Evolutionary conservation across 2,888 invertebrate species (phyloP), one percentile per base, ranked within the genome.

Genomic region (Sphecodes monilicornis): DNA sequence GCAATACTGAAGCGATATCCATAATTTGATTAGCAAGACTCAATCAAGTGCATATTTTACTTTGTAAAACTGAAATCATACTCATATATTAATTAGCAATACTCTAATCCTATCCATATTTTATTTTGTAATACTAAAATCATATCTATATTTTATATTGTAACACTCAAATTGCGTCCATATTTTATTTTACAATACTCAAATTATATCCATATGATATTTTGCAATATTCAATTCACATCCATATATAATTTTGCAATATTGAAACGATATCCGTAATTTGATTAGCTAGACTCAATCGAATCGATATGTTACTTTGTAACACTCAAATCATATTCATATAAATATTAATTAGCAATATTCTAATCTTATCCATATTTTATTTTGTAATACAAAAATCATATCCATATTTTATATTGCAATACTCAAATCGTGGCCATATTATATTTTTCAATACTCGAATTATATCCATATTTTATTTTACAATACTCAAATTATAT

Each of bases 81-180:
- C n/a, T n/a, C n/a, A n/a, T n/a, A n/a, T n/a, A n/a, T n/a, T n/a
- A n/a, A n/a, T n/a, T n/a, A n/a, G n/a, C n/a, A n/a, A n/a, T n/a
- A n/a, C n/a, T n/a, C n/a, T n/a, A n/a, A n/a, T n/a, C n/a, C n/a
- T n/a, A n/a, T 69, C 39, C 54, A 76, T 76, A 54, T 50, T 29
- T 41, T 5, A 32, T 36, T 1, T 36, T 43, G 70, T 32, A 76
- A 57, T 69, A 66, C 18, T 46, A 22, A 5, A 43, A 18, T 43
- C 22, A 66, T n/a, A 77, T 70, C 41, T 22, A 77, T 77, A 76
- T 39, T 18, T 41, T n/a, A 46, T 39, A 50, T 13, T 66, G 50
- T n/a, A 76, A 66, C 68, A 68, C n/a, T 36, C 68, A 50, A 39
- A 50, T 50, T 11, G 1, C 22, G 46, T 36, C 50, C 68, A 46